phyloP scores from a whole-genome alignment of 2,113 vertebrate species.

The Phoxinus phoxinus region DNA sequence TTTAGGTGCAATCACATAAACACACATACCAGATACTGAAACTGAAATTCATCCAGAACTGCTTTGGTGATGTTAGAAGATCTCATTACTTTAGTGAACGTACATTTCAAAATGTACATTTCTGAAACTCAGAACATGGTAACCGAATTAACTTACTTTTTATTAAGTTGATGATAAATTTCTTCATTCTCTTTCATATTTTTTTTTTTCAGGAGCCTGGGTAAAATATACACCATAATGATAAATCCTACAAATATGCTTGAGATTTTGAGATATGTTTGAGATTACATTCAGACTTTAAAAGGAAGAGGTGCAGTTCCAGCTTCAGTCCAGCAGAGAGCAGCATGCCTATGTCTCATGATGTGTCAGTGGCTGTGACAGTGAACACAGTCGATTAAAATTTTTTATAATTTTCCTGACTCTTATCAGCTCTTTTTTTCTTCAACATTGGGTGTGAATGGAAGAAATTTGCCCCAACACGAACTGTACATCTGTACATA shows the following conservation, averaged over 20 bases:
- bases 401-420: background rate
- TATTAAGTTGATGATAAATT: background rate
- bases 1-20: background rate
- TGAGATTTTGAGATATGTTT: slow-evolving; percentile 40
- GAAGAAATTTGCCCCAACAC: background rate
- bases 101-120: background rate
- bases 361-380: slow-evolving; percentile 14
- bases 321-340: slow-evolving; percentile 67
- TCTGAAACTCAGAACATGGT: background rate
- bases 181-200: slow-evolving; percentile 7
- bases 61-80: background rate
- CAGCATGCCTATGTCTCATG: slow-evolving; percentile 60
- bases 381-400: no score
- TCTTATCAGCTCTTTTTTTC: slow-evolving; percentile 43
- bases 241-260: slow-evolving; percentile 50
- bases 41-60: background rate
- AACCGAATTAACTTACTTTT: background rate
- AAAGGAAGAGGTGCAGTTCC: slow-evolving; percentile 46
- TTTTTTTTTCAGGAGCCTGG: background rate
- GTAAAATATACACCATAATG: slow-evolving; percentile 41
- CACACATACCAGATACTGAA: background rate
- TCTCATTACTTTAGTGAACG: background rate
- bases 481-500: background rate
- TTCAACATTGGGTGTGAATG: slow-evolving; percentile 23
- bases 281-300: slow-evolving; percentile 45